Percentiles rank a stretch among this genome's conserved stretches.
These are phyloP conservation scores for Bergia puertoricense DNA, from an alignment of 92 coral and sea anemone genomes.

Conservation along the genomic window DNA sequence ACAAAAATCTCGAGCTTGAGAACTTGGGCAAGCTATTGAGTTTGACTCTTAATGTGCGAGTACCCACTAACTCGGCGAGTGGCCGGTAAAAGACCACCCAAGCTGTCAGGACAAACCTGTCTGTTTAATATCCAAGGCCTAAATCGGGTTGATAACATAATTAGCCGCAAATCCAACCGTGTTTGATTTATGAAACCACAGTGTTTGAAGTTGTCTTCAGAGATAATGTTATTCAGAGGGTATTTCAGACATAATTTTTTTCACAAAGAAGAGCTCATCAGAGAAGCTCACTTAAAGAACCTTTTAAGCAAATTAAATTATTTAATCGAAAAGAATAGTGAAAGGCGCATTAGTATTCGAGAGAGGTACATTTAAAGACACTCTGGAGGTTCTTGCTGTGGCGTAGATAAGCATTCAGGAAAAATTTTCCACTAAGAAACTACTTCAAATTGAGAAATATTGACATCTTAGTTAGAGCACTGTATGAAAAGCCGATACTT, in stretches of 20 bases:
- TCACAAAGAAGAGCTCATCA: not conserved
- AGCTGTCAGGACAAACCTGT: not conserved
- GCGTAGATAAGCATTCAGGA: not conserved
- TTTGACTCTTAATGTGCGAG: constrained; percentile 2
- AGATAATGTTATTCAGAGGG: not conserved
- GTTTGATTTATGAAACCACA: not conserved
- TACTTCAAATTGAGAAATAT: not conserved
- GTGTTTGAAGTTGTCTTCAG: constrained; percentile 10
- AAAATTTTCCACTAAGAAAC: not conserved
- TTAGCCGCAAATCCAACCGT: constrained; percentile 22
- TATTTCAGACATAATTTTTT: not conserved
- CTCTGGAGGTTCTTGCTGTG: not conserved
- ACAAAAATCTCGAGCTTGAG: not conserved
- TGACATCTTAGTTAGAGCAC: not conserved
- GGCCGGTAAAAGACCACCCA: constrained; percentile 27
- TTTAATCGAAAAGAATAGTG: not conserved
- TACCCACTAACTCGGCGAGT: not conserved
- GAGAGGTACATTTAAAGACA: not conserved
- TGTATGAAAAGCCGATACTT: no score
- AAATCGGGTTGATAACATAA: constrained; percentile 26
- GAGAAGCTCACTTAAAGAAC: not conserved
- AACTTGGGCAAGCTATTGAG: not conserved
- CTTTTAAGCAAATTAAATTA: constrained; percentile 5
- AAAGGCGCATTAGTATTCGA: not conserved
- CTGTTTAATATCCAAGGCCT: constrained; percentile 26